Base-by-base conservation (phyloP, 2,797 vertebrate species). In the Acanthornis magna region DNA sequence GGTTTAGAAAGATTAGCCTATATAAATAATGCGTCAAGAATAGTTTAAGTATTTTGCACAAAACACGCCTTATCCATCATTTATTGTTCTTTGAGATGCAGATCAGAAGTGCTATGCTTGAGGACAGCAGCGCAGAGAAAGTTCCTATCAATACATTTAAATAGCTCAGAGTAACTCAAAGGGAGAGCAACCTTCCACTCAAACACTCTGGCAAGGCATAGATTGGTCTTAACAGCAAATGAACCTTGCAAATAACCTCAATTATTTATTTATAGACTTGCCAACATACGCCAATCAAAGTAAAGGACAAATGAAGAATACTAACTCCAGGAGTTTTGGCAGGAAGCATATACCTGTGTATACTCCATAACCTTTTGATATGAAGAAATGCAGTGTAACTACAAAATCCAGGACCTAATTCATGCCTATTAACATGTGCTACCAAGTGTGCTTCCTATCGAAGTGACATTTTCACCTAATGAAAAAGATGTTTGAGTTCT, bases 201-300 rank as follows among this genome's bases (percentile, higher is more conserved):
- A 77, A 80, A 88, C 42, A 40, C 34, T 92, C 60, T 82, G 63
- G 30, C 34, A 85, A 86, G 68, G 42, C 61, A 74, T 19, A 72
- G 73, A 84, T 70, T 84, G 53, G 67, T 63, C 71, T 91, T 88
- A 93, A 72, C 68, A 80, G 47, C 81, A 96, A 96, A 92, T 80
- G 72, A 95, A 91, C 85, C 65, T 91, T 91, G 74, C 73, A 70
- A 75, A 88, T 55, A 89, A 84, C 76, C 81, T 83, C 54, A 75
- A 72, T 93, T 92, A 91, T 93, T 95, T 94, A 95, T 96, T 93
- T 85, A 96, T 83, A 82, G 81, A 87, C 76, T 92, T 89, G 71
- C 48, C 75, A 93, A 85, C 65, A 47, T 32, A 43, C 11, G 81
- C 50, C 91, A 85, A 32, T 94, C 89, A 93, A 93, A 88, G 42